Evolutionary conservation across 2,888 invertebrate genomes (phyloP), one percentile per base, ranked within the genome.

Genomic region (Lasioglossum vierecki): DNA sequence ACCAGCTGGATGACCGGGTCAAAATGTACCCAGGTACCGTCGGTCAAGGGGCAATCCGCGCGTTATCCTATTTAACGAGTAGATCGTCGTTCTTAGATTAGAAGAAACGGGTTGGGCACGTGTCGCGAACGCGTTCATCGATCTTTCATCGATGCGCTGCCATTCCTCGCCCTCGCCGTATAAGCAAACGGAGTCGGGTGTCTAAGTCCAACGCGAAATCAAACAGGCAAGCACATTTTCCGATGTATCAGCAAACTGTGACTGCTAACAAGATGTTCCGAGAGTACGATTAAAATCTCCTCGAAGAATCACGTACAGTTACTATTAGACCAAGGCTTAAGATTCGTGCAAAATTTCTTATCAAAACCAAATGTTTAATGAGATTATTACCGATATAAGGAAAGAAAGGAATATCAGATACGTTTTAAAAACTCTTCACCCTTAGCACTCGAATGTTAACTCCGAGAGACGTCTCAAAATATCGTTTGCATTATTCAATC

Each of bases 161-260:
- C 35, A 35, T 13, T 41, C 15, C 26, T 60, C n/a, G 44, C 15
- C 26, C 35, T 60, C 49, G 46, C 39, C 46, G 53, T 26, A 44
- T 46, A 44, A 13, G 35, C 41, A 13, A 63, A 15, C 35, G 76
- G 72, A 84, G 53, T 83, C 46, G 39, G 46, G 66, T 83, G 72
- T 84, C 79, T 44, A 76, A 68, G 66, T 53, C 49, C 41, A 30
- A 9, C 22, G 39, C 66, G 57, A 72, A 26, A 49, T 77, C 49
- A 57, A 53, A 53, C 41, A 74, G 49, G 35, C n/a, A 35, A 15
- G 22, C 57, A 39, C 63, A 78, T 79, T 76, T 79, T 72, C 53
- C 73, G 75, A 71, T 6, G 41, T 41, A 9, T 4, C 49, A 70
- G 41, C n/a, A 13, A 13, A 41, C 70, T 18, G 3, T 0, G 63